Conservation (phyloP, 2,888 invertebrate species). For the Yponomeuta sedellus region DNA sequence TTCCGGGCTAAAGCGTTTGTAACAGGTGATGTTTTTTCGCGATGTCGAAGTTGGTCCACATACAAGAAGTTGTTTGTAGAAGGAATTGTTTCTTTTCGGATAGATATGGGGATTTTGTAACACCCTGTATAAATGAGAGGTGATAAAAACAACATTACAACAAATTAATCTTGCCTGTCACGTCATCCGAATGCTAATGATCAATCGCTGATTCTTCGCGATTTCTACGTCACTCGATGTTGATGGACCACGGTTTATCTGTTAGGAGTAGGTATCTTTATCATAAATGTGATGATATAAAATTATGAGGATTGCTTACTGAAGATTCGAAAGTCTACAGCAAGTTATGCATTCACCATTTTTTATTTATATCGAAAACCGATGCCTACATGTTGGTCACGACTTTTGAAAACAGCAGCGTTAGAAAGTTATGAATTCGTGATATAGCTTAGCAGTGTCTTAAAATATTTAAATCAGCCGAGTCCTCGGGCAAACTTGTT, state of each 20-base stretch:
- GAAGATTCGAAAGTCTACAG: constrained; percentile 12
- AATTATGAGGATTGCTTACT: background rate
- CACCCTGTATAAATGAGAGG: background rate
- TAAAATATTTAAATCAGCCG: constrained; percentile 40
- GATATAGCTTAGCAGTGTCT: constrained; percentile 30
- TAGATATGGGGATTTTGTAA: too few relatives aligned
- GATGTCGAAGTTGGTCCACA: too few relatives aligned
- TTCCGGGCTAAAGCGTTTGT: too few relatives aligned
- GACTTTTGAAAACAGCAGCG: constrained; percentile 29
- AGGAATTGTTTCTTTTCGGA: too few relatives aligned
- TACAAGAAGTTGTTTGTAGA: too few relatives aligned
- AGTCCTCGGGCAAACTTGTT: constrained; percentile 22
- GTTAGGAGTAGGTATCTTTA: background rate
- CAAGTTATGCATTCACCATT: constrained; percentile 7
- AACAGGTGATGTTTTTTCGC: too few relatives aligned
- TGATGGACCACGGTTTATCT: background rate
- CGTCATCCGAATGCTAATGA: background rate
- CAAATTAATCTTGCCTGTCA: background rate
- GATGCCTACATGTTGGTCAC: constrained; percentile 32
- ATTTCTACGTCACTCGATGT: background rate
- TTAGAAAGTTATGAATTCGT: constrained; percentile 47
- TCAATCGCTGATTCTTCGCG: background rate
- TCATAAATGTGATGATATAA: background rate
- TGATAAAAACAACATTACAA: background rate
- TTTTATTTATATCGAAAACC: constrained; percentile 7